Conservation (phyloP, 2,888 invertebrate species). For the Phytoseiulus persimilis region DNA sequence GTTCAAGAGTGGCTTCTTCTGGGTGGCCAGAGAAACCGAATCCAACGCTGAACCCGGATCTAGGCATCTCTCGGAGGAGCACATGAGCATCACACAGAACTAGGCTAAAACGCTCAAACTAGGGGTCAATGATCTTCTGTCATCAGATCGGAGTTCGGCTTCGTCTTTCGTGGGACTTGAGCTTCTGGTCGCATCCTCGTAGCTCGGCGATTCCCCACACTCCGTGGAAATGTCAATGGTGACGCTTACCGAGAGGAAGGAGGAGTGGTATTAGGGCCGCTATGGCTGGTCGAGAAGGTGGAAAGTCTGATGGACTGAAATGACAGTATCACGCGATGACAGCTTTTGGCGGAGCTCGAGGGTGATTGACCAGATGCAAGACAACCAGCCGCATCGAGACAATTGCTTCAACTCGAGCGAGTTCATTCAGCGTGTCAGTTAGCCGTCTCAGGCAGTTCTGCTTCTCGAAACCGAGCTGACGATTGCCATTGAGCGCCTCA, state of each 20-base stretch:
- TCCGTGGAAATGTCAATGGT: too few relatives aligned
- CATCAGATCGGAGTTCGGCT: background rate
- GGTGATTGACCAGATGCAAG: background rate
- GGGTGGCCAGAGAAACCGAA: background rate
- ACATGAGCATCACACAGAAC: background rate
- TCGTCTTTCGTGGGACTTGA: too few relatives aligned
- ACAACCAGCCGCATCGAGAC: background rate
- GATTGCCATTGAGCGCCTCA: background rate
- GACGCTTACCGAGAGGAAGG: too few relatives aligned
- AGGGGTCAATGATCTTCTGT: background rate
- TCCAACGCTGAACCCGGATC: constrained; percentile 5
- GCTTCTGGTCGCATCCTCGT: too few relatives aligned
- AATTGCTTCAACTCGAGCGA: background rate
- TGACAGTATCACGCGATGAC: background rate
- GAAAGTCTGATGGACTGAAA: background rate
- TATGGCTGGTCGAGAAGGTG: background rate
- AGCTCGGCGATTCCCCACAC: too few relatives aligned
- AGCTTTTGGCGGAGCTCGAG: background rate
- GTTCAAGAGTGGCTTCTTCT: background rate
- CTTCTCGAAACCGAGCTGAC: background rate
- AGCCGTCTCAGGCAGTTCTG: background rate
- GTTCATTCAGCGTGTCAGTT: background rate
- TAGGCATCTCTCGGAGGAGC: background rate
- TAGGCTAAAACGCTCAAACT: background rate
- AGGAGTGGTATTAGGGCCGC: too few relatives aligned